These are phyloP conservation scores for Diachasmimorpha longicaudata DNA, from an alignment of 1,140 invertebrate genomes.

Conservation along the genomic window DNA sequence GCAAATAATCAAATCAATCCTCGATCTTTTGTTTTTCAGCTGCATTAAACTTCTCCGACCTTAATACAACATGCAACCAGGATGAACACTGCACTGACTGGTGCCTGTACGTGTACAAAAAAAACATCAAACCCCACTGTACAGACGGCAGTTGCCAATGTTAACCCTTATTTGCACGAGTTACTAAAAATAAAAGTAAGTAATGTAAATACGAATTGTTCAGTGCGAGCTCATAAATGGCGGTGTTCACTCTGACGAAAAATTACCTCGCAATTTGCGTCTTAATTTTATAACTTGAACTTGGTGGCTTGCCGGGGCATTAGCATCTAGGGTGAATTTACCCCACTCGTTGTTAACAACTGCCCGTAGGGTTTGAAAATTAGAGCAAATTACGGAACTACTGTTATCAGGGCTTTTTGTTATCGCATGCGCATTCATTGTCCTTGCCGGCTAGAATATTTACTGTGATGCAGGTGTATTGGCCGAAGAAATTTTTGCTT, in stretches of 20 bases:
- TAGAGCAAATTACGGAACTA: background rate
- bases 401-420: background rate
- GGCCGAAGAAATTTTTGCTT: background rate
- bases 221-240: background rate
- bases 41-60: background rate
- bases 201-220: background rate
- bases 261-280: background rate
- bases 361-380: background rate
- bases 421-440: background rate
- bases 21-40: background rate
- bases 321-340: background rate
- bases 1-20: too few relatives aligned
- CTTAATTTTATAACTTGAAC: background rate
- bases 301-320: too few relatives aligned
- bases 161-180: background rate
- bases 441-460: background rate
- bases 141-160: background rate
- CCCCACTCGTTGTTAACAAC: background rate
- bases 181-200: background rate
- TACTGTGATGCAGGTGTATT: background rate
- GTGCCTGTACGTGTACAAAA: background rate
- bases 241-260: background rate
- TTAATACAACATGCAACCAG: background rate
- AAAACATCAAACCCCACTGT: background rate
- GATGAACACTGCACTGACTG: background rate